phyloP scores from a whole-genome alignment of 2,113 vertebrate species.

The Trinectes maculatus region DNA sequence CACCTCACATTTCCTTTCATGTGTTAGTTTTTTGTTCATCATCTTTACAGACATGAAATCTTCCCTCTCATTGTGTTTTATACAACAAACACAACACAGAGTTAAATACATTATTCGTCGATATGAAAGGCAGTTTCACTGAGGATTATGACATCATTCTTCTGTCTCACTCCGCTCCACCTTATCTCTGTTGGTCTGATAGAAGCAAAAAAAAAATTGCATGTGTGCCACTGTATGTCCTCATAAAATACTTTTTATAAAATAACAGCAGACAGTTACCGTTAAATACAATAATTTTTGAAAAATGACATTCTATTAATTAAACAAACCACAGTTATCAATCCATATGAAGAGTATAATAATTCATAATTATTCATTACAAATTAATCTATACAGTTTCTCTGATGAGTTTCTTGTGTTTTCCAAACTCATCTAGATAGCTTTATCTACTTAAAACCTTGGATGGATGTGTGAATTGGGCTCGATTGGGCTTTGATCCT shows the following conservation, averaged over 20 bases:
- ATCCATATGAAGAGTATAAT: no score
- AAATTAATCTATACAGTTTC: no score
- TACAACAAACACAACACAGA: constrained; percentile 74
- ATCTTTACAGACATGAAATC: constrained; percentile 31
- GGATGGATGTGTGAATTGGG: neutral
- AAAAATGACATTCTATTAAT: no score
- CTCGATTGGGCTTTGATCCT: neutral
- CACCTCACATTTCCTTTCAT: constrained; percentile 59
- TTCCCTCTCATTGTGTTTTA: constrained; percentile 64
- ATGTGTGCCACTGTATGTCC: no score
- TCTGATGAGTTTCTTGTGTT: neutral
- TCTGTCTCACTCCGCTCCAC: no score
- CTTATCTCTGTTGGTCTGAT: no score
- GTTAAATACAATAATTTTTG: no score
- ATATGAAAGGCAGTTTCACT: constrained; percentile 46
- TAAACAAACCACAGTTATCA: constrained; percentile 15
- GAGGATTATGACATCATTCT: no score
- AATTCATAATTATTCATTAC: no score
- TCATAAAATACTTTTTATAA: no score
- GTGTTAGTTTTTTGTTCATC: constrained; percentile 24
- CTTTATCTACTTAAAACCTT: neutral
- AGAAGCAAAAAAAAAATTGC: no score
- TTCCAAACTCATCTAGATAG: constrained; percentile 6
- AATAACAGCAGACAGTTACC: no score
- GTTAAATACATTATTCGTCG: constrained; percentile 66